Conservation (phyloP, 2,113 vertebrate genomes). For the Rynchops niger region DNA sequence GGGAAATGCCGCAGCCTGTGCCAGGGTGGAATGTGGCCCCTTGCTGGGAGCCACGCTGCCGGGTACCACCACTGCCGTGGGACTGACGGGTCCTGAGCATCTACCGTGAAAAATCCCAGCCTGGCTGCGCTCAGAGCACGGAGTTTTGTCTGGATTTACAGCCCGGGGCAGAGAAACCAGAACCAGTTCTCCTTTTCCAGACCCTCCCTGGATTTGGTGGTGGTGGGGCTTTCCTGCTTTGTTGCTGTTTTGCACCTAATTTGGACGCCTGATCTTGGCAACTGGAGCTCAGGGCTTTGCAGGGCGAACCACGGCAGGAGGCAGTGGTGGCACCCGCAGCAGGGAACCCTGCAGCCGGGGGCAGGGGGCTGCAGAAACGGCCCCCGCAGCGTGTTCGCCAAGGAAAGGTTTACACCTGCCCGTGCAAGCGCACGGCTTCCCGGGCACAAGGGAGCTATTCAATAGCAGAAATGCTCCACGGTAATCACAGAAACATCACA, state of each 20-base stretch:
- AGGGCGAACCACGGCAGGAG: background rate
- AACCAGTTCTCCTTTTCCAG: background rate
- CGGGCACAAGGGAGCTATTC: background rate
- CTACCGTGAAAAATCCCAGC: background rate
- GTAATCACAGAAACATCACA: too few relatives aligned
- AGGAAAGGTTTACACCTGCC: background rate
- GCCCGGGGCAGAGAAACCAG: background rate
- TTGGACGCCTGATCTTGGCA: background rate
- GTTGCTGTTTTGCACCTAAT: background rate
- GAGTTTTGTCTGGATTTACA: background rate
- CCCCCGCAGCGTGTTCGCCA: background rate
- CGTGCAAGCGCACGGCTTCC: background rate
- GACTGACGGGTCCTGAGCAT: background rate
- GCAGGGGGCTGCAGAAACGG: background rate
- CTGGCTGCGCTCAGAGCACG: fast-evolving
- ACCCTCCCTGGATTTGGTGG: background rate
- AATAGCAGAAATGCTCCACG: background rate
- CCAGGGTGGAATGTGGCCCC: background rate
- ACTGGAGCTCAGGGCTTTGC: background rate
- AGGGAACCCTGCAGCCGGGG: background rate
- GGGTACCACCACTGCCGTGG: fast-evolving
- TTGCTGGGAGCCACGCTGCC: fast-evolving
- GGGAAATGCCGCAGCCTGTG: background rate
- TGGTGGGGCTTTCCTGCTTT: background rate
- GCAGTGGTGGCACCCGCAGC: background rate